Evolutionary conservation across 1,140 invertebrate genomes (phyloP).

Genomic region (Anadara kagoshimensis): DNA sequence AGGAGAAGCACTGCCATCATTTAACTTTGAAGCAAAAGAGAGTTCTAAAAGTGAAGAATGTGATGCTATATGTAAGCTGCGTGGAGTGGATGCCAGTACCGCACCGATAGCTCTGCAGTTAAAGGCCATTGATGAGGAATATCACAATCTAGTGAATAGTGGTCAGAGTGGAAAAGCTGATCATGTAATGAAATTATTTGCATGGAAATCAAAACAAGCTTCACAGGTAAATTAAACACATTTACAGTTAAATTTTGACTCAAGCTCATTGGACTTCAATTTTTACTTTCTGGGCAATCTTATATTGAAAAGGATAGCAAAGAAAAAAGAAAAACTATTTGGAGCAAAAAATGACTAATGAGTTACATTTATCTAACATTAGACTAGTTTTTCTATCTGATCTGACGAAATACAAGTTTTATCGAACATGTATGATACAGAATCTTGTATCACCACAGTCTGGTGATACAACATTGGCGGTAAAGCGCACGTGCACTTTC

Average conservation of each 20-base stretch:
- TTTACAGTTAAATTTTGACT: neutral
- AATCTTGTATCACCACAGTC: no score
- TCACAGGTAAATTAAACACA: constrained; percentile 59
- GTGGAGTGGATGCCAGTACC: constrained; percentile 59
- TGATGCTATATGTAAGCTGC: constrained; percentile 70
- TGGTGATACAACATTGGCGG: no score
- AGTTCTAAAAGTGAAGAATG: constrained; percentile 71
- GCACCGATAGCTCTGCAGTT: constrained; percentile 66
- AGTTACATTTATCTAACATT: no score
- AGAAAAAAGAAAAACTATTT: no score
- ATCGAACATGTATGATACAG: no score
- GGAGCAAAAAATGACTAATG: no score
- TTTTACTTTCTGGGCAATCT: no score
- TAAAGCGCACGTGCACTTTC: no score
- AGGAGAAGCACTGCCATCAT: constrained; percentile 51
- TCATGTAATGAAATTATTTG: constrained; percentile 67
- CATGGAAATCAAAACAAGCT: constrained; percentile 71
- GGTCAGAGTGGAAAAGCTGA: constrained; percentile 69
- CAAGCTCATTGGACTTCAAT: no score
- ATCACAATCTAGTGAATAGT: constrained; percentile 63
- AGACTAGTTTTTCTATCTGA: no score
- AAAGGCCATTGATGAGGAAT: constrained; percentile 71
- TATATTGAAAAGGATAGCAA: no score
- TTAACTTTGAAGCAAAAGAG: constrained; percentile 67
- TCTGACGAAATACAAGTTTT: no score